Evolutionary conservation across 2,797 vertebrate genomes (phyloP).

Genomic region (Siniperca obscura): DNA sequence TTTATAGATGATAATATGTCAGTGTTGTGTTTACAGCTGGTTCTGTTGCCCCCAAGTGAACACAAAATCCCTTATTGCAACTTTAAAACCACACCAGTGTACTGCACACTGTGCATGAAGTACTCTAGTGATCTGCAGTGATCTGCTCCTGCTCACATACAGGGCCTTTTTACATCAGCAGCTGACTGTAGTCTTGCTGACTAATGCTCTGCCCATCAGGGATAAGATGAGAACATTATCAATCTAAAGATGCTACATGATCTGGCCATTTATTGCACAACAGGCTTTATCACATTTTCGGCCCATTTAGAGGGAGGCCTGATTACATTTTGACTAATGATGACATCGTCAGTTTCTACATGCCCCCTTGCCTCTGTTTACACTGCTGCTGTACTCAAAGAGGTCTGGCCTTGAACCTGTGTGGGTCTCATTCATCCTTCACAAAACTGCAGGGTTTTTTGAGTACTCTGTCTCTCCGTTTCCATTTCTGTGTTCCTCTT

Average conservation of each 20-base stretch:
- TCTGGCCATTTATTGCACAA: slow-evolving; percentile 56
- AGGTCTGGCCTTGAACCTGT: slow-evolving; percentile 18
- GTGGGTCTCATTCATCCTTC: slow-evolving; percentile 12
- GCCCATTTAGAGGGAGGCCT: slow-evolving; percentile 47
- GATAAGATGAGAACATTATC: slow-evolving; percentile 47
- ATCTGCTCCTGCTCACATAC: background rate
- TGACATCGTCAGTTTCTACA: slow-evolving; percentile 14
- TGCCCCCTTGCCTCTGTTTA: slow-evolving; percentile 39
- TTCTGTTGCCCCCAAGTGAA: background rate
- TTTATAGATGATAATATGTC: background rate
- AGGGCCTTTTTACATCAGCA: background rate
- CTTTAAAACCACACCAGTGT: background rate
- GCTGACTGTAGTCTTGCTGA: background rate
- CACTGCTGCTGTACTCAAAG: slow-evolving; percentile 28
- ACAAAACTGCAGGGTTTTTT: slow-evolving; percentile 2
- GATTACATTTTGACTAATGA: slow-evolving; percentile 64
- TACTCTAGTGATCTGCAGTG: background rate
- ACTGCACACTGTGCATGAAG: background rate
- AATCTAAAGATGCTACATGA: slow-evolving; percentile 59
- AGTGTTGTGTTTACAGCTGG: background rate
- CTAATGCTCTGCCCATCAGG: slow-evolving; percentile 31
- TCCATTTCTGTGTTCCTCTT: background rate
- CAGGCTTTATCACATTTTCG: slow-evolving; percentile 54
- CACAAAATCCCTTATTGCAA: background rate
- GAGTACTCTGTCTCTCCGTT: slow-evolving; percentile 4